Percentiles rank a stretch among this genome's conserved stretches.
These are phyloP conservation scores for Nixonia krombeini DNA, from an alignment of 1,140 invertebrate species.

Conservation along the genomic window DNA sequence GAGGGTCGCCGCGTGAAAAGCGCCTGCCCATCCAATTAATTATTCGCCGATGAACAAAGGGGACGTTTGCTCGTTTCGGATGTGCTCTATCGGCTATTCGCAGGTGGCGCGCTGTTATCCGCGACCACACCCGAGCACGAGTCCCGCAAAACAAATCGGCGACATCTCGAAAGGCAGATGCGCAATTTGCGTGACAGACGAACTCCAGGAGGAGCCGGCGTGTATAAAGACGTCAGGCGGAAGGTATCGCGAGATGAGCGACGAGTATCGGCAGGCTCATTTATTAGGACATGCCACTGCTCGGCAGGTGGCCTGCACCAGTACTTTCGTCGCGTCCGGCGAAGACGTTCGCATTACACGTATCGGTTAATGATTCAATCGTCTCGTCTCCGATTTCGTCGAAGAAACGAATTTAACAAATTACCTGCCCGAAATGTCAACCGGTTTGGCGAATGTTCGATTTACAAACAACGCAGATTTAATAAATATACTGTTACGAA, in stretches of 20 bases:
- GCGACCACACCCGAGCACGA: slow-evolving; percentile 12
- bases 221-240: slow-evolving; percentile 42
- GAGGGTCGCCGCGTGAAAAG: too few relatives aligned
- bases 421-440: too few relatives aligned
- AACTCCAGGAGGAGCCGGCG: slow-evolving; percentile 16
- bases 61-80: too few relatives aligned
- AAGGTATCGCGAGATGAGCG: slow-evolving; percentile 36
- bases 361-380: too few relatives aligned
- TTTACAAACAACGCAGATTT: too few relatives aligned
- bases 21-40: too few relatives aligned
- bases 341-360: slow-evolving; percentile 15
- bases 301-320: slow-evolving; percentile 44
- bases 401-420: too few relatives aligned
- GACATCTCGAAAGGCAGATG: slow-evolving; percentile 26
- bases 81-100: not conserved
- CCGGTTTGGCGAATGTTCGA: too few relatives aligned
- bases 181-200: slow-evolving; percentile 39
- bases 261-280: slow-evolving; percentile 49
- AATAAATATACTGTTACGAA: too few relatives aligned
- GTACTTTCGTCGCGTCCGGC: slow-evolving; percentile 12
- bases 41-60: too few relatives aligned
- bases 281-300: slow-evolving; percentile 44
- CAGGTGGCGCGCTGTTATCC: not conserved
- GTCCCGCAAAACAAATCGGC: slow-evolving; percentile 31
- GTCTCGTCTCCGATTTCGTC: too few relatives aligned